Percentiles rank a stretch among this genome's conserved stretches.
phyloP scores from a whole-genome alignment of 2,113 vertebrate species.

The Spea bombifrons region DNA sequence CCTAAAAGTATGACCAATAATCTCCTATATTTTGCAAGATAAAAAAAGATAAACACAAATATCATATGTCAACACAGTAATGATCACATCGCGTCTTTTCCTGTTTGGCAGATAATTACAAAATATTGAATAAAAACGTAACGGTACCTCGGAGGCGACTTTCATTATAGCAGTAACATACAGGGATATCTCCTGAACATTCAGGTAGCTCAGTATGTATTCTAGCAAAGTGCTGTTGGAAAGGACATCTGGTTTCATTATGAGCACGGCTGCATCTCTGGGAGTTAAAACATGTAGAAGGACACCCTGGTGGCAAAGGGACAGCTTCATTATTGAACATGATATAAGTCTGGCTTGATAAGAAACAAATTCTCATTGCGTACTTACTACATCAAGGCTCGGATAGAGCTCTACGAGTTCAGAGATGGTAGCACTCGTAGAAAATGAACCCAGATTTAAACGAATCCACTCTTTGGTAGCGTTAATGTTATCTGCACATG shows the following conservation, averaged over 20 bases:
- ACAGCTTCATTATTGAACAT: background rate
- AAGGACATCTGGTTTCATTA: constrained; percentile 17
- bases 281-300: constrained; percentile 12
- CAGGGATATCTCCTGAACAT: constrained; percentile 2
- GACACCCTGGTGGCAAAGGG: background rate
- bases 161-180: constrained; percentile 3
- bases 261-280: constrained; percentile 3
- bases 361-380: background rate
- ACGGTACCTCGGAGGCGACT: background rate
- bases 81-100: too few relatives aligned
- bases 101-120: too few relatives aligned
- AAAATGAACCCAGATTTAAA: constrained; percentile 29
- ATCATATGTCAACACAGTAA: background rate
- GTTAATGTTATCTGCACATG: constrained; percentile 7
- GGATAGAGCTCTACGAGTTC: constrained; percentile 20
- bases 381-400: constrained; percentile 22
- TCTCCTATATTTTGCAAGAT: background rate
- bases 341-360: background rate
- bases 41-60: background rate
- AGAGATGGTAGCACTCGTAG: background rate
- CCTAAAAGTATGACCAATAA: too few relatives aligned
- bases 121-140: too few relatives aligned
- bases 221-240: constrained; percentile 3
- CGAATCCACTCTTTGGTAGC: constrained; percentile 14
- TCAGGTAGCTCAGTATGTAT: background rate